Base-by-base conservation (phyloP, 2,113 vertebrate species). In the Cochlearius cochlearius region DNA sequence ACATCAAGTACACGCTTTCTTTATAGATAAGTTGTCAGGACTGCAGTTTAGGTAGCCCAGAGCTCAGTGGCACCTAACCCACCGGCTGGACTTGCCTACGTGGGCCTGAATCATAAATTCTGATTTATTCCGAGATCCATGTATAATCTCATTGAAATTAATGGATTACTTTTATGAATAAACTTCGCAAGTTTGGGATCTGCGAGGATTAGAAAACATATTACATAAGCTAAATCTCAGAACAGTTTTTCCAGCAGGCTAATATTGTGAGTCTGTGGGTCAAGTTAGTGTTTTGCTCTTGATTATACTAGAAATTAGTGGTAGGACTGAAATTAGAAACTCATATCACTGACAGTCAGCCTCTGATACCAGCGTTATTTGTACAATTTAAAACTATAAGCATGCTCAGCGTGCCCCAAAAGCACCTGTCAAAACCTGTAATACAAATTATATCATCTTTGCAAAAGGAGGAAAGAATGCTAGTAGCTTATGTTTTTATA, bases 401-500 rank as follows among this genome's bases (percentile, higher is more conserved):
- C 38, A 17, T 45, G 52, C 26, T 83, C 27, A 68, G 25, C 1
- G 1, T 91, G 43, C 27, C 64, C 75, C n/a, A 78, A 80, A 85
- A 92, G 34, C 69, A 75, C 85, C 60, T 94, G 86, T 64, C 84
- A 88, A 94, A 84, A 91, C 91, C 72, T 13, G 27, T 84, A 64
- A 49, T 72, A 60, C 25, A 68, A 27, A 38, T 60, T 43, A 15
- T 97, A 74, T 78, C 8, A 69, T 88, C 30, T 91, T 67, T 85
- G 53, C 47, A 85, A 88, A 93, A 77, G 60, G 59, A 77, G 64
- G 68, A 84, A 92, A 94, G 90, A 91, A 87, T 80, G 79, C 52
- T 89, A 53, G 73, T 84, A 86, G 81, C 80, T 97, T 38, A 32
- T 85, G 78, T 93, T 97, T 97, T 98, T 94, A 91, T 90, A 92